These are phyloP conservation scores for Rugalucina vietnamica DNA, from an alignment of 2,888 invertebrate genomes.

Conservation along the genomic window DNA sequence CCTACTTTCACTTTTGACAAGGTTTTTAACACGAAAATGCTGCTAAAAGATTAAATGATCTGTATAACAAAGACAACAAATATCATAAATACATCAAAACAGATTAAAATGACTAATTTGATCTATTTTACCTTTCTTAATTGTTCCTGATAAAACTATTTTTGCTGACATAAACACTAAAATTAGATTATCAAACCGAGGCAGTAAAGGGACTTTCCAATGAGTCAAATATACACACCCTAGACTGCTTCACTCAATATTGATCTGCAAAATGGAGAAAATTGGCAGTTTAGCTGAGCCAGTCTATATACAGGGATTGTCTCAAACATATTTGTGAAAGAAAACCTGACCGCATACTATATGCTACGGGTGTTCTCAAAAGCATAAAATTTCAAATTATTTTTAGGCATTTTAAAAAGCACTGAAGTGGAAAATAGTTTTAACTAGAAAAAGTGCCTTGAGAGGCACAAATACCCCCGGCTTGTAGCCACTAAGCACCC, in stretches of 20 bases:
- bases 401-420: no score
- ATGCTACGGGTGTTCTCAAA: no score
- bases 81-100: background rate
- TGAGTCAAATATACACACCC: constrained; percentile 11
- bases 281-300: background rate
- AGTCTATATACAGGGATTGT: background rate
- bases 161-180: constrained; percentile 17
- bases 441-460: no score
- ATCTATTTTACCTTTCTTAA: background rate
- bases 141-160: background rate
- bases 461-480: no score
- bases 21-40: background rate
- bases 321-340: background rate
- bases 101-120: background rate
- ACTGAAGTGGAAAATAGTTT: no score
- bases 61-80: background rate
- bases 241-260: background rate
- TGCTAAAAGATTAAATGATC: background rate
- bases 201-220: constrained; percentile 5
- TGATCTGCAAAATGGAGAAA: background rate
- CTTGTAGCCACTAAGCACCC: no score
- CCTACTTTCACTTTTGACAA: background rate
- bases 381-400: no score
- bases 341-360: no score
- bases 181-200: constrained; percentile 2